These are phyloP conservation scores for Apamea crenata DNA, from an alignment of 2,888 invertebrate species.

Conservation along the genomic window DNA sequence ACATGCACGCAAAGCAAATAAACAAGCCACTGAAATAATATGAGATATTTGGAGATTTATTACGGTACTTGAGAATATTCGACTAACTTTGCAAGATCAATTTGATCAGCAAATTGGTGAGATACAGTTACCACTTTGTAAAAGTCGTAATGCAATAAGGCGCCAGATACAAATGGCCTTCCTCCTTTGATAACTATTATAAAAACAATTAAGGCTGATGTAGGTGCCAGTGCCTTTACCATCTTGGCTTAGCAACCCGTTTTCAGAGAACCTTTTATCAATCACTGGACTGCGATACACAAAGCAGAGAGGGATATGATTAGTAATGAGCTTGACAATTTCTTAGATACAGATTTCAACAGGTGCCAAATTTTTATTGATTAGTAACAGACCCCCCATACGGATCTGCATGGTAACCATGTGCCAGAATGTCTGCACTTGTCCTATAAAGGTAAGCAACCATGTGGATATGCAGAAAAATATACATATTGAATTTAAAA, in stretches of 20 bases:
- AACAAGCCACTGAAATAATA: constrained; percentile 44
- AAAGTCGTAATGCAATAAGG: not conserved
- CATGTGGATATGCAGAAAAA: not conserved
- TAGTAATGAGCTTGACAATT: too few relatives aligned
- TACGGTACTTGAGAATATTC: constrained; percentile 13
- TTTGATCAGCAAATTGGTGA: not conserved
- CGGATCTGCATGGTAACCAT: not conserved
- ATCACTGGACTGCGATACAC: too few relatives aligned
- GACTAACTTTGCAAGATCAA: not conserved
- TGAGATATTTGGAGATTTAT: constrained; percentile 30
- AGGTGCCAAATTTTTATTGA: too few relatives aligned
- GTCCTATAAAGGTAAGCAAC: not conserved
- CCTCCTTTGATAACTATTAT: too few relatives aligned
- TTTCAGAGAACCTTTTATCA: too few relatives aligned
- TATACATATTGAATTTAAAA: constrained; percentile 37
- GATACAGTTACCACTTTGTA: not conserved
- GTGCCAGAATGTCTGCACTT: constrained; percentile 5
- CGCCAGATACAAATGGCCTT: too few relatives aligned
- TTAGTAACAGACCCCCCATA: constrained; percentile 1
- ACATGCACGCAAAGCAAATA: constrained; percentile 42
- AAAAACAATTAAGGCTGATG: too few relatives aligned
- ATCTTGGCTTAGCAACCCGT: too few relatives aligned
- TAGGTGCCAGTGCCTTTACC: too few relatives aligned
- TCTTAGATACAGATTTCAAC: too few relatives aligned
- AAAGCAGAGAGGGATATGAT: too few relatives aligned